A percentile compares a stretch with the other conserved stretches of the same genome.
Conservation (phyloP, 2,797 vertebrate genomes). For the Semaprochilodus insignis region DNA sequence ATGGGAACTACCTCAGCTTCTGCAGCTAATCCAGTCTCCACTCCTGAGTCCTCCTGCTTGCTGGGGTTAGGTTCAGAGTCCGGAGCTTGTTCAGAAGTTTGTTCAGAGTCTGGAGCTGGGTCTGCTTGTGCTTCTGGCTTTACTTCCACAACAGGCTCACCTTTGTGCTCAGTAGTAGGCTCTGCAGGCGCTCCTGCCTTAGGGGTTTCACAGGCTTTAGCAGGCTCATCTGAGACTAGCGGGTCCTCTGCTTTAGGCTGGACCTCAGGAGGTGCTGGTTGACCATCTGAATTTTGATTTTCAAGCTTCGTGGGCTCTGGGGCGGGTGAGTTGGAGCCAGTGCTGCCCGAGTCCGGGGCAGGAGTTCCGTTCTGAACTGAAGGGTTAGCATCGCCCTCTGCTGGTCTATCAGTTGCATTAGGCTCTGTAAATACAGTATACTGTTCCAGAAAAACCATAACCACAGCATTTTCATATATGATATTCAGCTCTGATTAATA, state of each 20-base stretch:
- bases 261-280: slow-evolving; percentile 16
- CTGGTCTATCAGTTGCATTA: slow-evolving; percentile 40
- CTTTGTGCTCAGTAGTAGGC: slow-evolving; percentile 37
- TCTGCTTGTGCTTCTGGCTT: slow-evolving; percentile 53
- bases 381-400: slow-evolving; percentile 42
- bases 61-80: slow-evolving; percentile 46
- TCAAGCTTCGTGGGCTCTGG: slow-evolving; percentile 28
- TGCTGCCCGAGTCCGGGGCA: slow-evolving; percentile 9
- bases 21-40: slow-evolving; percentile 36
- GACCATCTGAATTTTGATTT: slow-evolving; percentile 3
- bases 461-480: background rate
- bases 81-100: slow-evolving; percentile 19
- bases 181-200: slow-evolving; percentile 48
- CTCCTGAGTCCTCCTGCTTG: slow-evolving; percentile 34
- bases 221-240: background rate
- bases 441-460: background rate
- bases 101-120: slow-evolving; percentile 42
- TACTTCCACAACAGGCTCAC: slow-evolving; percentile 17
- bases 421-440: slow-evolving; percentile 35
- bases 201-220: background rate
- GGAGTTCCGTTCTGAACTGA: slow-evolving; percentile 11
- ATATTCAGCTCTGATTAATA: background rate
- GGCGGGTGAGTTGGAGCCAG: background rate
- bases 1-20: slow-evolving; percentile 47
- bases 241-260: background rate